Evolutionary conservation across 2,113 vertebrate species (phyloP).

Genomic region (Neotragus moschatus): DNA sequence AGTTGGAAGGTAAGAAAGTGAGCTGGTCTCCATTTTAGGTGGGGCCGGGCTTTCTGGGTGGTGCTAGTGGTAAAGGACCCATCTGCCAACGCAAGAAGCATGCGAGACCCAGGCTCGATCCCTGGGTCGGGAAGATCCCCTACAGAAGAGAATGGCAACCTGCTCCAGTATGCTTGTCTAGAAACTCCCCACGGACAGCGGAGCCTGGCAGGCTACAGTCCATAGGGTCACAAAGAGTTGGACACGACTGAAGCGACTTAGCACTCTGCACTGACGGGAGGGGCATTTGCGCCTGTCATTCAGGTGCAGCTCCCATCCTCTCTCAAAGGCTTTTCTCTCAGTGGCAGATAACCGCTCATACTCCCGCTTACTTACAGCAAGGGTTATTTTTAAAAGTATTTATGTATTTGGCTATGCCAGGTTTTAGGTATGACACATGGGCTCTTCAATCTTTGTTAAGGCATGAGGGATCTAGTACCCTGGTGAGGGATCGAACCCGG

Average conservation of each 20-base stretch:
- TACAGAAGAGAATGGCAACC: not conserved
- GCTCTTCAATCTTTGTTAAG: not conserved
- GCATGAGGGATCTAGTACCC: not conserved
- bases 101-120: not conserved
- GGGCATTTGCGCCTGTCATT: no score
- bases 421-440: not conserved
- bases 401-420: not conserved
- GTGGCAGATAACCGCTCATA: not conserved
- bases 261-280: not conserved
- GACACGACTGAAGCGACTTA: not conserved
- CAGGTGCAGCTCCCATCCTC: no score
- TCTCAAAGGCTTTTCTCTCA: not conserved
- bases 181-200: not conserved
- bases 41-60: not conserved
- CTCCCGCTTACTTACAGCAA: not conserved
- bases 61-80: not conserved
- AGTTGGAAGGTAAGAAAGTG: not conserved
- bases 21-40: fast-evolving
- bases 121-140: not conserved
- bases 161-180: not conserved
- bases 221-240: not conserved
- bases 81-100: not conserved
- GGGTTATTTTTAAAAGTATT: not conserved
- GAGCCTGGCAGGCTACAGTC: not conserved
- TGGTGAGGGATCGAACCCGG: not conserved